Evolutionary conservation across 2,888 invertebrate species (phyloP).

Genomic region (Lutraria lutraria): DNA sequence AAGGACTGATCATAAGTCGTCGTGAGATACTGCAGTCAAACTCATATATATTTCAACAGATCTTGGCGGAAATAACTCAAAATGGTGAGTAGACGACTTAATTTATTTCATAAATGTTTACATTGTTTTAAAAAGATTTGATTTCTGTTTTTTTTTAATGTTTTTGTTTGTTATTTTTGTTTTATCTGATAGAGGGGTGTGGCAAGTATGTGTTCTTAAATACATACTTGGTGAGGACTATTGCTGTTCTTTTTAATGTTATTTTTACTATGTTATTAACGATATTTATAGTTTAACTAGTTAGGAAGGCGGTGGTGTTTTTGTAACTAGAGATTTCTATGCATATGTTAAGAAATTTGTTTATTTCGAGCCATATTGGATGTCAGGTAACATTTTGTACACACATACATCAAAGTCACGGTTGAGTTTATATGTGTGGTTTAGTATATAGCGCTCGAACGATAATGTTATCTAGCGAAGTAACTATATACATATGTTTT

Average conservation of each 20-base stretch:
- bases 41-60: not conserved
- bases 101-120: not conserved
- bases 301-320: not conserved
- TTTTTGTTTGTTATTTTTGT: not conserved
- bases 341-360: not conserved
- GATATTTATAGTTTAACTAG: not conserved
- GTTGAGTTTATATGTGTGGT: not conserved
- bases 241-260: not conserved
- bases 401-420: not conserved
- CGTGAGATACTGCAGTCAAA: constrained; percentile 9
- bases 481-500: not conserved
- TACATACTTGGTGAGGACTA: not conserved
- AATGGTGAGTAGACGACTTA: constrained; percentile 24
- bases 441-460: not conserved
- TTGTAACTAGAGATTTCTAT: not conserved
- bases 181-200: not conserved
- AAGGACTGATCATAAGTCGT: constrained; percentile 41
- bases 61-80: constrained; percentile 2
- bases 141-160: not conserved
- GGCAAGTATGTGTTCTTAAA: not conserved
- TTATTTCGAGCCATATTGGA: not conserved
- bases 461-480: not conserved
- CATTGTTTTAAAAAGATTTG: not conserved
- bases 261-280: not conserved
- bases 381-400: not conserved